Conservation (phyloP, 2,113 vertebrate species). For the Xerus inauris region DNA sequence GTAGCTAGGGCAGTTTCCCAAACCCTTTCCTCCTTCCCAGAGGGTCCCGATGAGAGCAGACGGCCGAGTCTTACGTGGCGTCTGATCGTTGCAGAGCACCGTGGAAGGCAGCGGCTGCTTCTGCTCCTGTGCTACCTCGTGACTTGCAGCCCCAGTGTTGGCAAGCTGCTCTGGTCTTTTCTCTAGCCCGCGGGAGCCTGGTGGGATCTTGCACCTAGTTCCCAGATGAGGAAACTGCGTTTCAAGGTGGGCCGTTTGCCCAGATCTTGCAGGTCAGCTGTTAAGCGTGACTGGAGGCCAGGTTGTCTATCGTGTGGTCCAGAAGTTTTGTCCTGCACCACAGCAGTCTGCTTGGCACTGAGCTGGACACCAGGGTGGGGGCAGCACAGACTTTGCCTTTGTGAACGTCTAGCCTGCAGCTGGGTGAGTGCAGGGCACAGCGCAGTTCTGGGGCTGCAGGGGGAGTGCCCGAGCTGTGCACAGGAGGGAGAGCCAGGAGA, state of each 20-base stretch:
- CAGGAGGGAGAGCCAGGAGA: neutral
- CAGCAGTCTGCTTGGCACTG: accelerated
- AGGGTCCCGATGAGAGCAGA: accelerated
- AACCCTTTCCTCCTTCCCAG: neutral
- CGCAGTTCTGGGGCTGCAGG: accelerated
- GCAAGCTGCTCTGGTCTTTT: neutral
- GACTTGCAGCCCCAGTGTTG: neutral
- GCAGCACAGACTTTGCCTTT: neutral
- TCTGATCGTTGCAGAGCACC: neutral
- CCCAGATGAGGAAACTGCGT: neutral
- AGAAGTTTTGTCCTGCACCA: neutral
- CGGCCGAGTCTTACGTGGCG: neutral
- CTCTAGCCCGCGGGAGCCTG: neutral
- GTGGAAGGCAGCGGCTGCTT: neutral
- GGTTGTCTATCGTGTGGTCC: neutral
- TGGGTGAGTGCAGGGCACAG: neutral
- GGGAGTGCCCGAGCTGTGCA: neutral
- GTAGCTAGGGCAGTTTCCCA: accelerated
- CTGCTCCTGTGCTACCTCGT: accelerated
- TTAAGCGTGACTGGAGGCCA: no score
- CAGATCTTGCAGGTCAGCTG: neutral
- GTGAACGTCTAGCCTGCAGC: accelerated
- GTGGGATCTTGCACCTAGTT: neutral
- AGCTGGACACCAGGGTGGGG: accelerated
- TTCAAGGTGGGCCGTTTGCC: neutral